Evolutionary conservation across 2,797 vertebrate species (phyloP), one percentile per base, ranked within the genome.

Genomic region (Sebastes steindachneri): DNA sequence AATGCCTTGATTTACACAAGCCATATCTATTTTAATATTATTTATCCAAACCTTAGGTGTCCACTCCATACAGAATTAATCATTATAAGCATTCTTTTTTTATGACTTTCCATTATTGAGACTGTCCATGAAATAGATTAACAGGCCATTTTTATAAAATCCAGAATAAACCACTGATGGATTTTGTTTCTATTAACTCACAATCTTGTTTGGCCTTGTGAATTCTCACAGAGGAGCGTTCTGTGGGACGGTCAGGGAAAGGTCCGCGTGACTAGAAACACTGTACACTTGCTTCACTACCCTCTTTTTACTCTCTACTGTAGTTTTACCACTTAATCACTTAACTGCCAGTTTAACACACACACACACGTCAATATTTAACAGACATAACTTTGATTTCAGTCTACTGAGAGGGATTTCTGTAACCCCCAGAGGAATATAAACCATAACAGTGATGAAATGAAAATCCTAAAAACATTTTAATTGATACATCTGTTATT

Each of bases 401-500:
- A 73, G 35, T 80, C 33, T 37, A 28, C 53, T 53, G 64, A 60
- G 31, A 31, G 10, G 9, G 26, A 75, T 63, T 71, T 53, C 19
- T 60, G 25, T 17, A 31, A 65, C 51, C 19, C 53, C 4, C 6
- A 4, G 48, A 21, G n/a, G n/a, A 70, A 51, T 60, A 73, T 29
- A 75, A 67, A 77, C 9, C 41, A 19, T 1, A 58, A 68, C 54
- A 17, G 63, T 3, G 25, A 53, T 54, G 37, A 84, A 84, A 84
- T 81, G 11, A 81, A 81, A 69, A 74, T 69, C 53, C 29, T 48
- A 53, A 45, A 60, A 62, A 21, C 26, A 68, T 72, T 41, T 70
- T 65, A 19, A 69, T 77, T 73, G 53, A 67, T 57, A 86, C 66
- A 72, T 78, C 19, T 63, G 45, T 81, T 77, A 62, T 77, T 63